phyloP scores from a whole-genome alignment of 2,113 vertebrate species.

The Phalacrocorax aristotelis region DNA sequence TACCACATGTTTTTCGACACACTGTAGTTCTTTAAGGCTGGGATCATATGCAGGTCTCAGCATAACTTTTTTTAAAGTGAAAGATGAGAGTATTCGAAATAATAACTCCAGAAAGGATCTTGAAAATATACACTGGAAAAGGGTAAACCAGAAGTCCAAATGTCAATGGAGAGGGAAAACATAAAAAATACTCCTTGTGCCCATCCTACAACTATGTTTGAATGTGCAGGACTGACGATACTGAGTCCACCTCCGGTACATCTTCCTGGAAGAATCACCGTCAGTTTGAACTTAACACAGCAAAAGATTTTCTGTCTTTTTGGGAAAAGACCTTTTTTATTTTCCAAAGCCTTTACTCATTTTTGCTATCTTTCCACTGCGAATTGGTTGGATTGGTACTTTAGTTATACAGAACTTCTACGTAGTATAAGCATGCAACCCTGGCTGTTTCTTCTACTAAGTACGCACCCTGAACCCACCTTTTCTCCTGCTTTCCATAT shows the following conservation, averaged over 20 bases:
- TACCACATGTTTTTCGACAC: not conserved
- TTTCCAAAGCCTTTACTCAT: not conserved
- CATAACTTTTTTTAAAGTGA: not conserved
- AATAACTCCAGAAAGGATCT: not conserved
- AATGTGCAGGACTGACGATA: not conserved
- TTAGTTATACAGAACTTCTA: not conserved
- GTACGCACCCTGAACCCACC: not conserved
- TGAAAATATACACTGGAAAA: not conserved
- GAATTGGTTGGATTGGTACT: not conserved
- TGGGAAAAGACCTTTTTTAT: not conserved
- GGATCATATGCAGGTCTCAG: not conserved
- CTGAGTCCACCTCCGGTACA: not conserved
- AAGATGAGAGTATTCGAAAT: not conserved
- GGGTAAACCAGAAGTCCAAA: not conserved
- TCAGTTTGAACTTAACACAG: not conserved
- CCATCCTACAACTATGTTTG: not conserved
- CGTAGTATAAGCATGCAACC: too few relatives aligned
- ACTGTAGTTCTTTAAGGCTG: not conserved
- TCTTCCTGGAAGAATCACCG: accelerated
- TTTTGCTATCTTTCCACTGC: not conserved
- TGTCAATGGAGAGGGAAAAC: not conserved
- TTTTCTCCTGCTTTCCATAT: not conserved
- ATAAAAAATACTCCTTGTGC: not conserved
- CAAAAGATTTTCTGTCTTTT: not conserved
- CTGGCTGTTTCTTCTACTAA: too few relatives aligned